Evolutionary conservation across 2,888 invertebrate species (phyloP).

Genomic region (Encarsia formosa): DNA sequence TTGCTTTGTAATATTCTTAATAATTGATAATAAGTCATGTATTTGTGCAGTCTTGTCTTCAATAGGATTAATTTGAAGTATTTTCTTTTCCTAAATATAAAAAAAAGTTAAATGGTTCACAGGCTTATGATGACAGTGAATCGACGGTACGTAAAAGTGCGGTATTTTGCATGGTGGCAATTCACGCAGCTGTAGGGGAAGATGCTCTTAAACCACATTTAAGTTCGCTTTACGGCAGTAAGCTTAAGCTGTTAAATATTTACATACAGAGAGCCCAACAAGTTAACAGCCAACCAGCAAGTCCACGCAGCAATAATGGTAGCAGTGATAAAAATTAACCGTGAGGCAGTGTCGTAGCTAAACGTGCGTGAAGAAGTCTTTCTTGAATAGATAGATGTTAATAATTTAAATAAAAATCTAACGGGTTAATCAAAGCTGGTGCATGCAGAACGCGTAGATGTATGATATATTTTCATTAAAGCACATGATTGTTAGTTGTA

Average conservation of each 20-base stretch:
- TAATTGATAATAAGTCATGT: too few species aligned
- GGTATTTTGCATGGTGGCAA: conserved; percentile 94
- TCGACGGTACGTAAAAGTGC: conserved; percentile 93
- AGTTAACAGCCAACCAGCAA: conserved; percentile 51
- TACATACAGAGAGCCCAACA: conserved; percentile 67
- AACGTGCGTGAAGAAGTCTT: too few species aligned
- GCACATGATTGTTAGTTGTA: too few species aligned
- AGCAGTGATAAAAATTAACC: conserved; percentile 46
- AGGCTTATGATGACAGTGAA: conserved; percentile 88
- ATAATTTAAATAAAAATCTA: too few species aligned
- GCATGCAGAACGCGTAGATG: too few species aligned
- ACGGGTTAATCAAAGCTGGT: too few species aligned
- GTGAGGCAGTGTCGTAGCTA: conserved; percentile 18
- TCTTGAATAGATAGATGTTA: too few species aligned
- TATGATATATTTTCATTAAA: too few species aligned
- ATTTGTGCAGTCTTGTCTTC: too few species aligned
- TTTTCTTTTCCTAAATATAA: too few species aligned
- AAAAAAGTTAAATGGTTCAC: conserved; percentile 36
- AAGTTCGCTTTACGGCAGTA: conserved; percentile 78
- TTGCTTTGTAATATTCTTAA: too few species aligned
- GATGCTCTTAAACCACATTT: conserved; percentile 79
- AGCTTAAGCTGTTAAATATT: conserved; percentile 78
- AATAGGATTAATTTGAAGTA: too few species aligned
- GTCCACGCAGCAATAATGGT: conserved; percentile 47
- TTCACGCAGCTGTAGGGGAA: conserved; percentile 86